Evolutionary conservation across 2,797 vertebrate species (phyloP).

Genomic region (Microcaecilia unicolor): DNA sequence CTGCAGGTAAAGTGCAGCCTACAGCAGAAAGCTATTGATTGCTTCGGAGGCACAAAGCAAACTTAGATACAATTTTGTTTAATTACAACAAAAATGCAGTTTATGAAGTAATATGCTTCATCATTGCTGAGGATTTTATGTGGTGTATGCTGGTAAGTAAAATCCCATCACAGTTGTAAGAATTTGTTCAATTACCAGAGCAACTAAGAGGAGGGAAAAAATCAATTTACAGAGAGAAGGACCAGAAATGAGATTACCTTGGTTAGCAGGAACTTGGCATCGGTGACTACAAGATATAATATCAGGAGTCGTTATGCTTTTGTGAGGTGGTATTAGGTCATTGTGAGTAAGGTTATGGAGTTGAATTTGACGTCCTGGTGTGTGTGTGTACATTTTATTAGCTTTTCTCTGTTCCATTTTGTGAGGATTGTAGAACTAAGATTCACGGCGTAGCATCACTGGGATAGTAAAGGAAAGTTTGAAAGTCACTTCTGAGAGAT

Average conservation of each 20-base stretch:
- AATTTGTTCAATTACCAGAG: constrained; percentile 71
- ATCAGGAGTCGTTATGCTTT: constrained; percentile 36
- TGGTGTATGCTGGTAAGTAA: constrained; percentile 43
- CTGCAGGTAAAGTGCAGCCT: constrained; percentile 52
- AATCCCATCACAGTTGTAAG: constrained; percentile 55
- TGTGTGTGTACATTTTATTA: constrained; percentile 23
- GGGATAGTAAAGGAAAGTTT: constrained; percentile 11
- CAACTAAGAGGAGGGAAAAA: constrained; percentile 39
- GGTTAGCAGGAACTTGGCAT: constrained; percentile 38
- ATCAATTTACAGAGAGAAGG: constrained; percentile 53
- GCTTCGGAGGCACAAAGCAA: constrained; percentile 33
- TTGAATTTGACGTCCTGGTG: constrained; percentile 21
- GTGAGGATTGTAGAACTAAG: constrained; percentile 20
- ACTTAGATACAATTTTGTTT: constrained; percentile 47
- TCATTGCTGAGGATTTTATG: constrained; percentile 43
- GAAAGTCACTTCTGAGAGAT: constrained; percentile 29
- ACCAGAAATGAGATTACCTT: constrained; percentile 52
- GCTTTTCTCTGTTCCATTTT: constrained; percentile 22
- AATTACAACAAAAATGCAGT: constrained; percentile 58
- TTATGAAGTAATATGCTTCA: constrained; percentile 45
- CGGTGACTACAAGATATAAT: constrained; percentile 38
- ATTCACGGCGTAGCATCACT: constrained; percentile 11
- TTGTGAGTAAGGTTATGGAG: too few species aligned
- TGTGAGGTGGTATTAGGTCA: too few species aligned
- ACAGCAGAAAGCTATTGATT: constrained; percentile 46